These are phyloP conservation scores for Leucophenga varia DNA, from an alignment of 1,140 invertebrate genomes.

Conservation along the genomic window DNA sequence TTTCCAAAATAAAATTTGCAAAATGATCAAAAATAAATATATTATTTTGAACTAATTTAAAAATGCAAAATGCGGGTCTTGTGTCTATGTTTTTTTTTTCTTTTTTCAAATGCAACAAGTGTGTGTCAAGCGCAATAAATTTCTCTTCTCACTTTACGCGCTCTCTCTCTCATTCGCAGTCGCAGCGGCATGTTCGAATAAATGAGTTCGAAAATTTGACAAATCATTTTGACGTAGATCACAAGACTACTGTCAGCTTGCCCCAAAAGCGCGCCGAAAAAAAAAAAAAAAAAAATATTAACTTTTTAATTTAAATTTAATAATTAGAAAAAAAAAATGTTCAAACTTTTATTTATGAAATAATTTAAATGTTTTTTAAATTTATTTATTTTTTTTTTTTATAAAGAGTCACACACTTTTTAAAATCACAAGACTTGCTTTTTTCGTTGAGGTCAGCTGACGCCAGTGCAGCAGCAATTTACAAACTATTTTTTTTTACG, in stretches of 20 bases:
- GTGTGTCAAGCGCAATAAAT: neutral
- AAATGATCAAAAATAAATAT: neutral
- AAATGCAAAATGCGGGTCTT: slow-evolving; percentile 15
- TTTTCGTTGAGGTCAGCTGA: neutral
- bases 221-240: slow-evolving; percentile 46
- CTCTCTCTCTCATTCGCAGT: slow-evolving; percentile 10
- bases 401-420: neutral
- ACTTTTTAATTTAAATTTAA: neutral
- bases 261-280: no score
- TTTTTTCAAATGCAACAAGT: slow-evolving; percentile 15
- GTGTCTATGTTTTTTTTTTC: slow-evolving; percentile 1
- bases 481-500: neutral
- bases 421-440: neutral
- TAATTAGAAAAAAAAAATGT: no score
- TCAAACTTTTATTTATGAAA: neutral
- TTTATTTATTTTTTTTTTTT: neutral
- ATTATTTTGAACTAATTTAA: neutral
- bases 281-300: slow-evolving; percentile 26
- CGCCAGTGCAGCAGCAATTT: no score
- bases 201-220: slow-evolving; percentile 49
- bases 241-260: slow-evolving; percentile 47
- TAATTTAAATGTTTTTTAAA: neutral
- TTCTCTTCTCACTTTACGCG: neutral
- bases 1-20: slow-evolving; percentile 12
- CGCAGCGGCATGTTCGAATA: slow-evolving; percentile 12